phyloP scores from a whole-genome alignment of 2,888 invertebrate genomes.

The Drepanosiphum platanoidis region DNA sequence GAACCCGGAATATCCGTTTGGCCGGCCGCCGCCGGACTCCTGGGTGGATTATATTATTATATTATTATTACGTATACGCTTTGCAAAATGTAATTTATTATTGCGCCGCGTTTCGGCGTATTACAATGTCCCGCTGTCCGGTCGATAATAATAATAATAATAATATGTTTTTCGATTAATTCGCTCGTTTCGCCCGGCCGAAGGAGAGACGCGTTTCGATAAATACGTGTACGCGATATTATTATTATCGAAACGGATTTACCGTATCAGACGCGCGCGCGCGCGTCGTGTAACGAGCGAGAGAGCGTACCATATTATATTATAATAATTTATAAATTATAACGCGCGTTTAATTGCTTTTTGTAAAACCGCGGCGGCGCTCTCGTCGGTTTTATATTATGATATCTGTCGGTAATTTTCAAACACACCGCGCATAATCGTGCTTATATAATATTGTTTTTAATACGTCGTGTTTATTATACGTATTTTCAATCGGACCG shows the following conservation, averaged over 20 bases:
- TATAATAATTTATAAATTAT: too few species aligned
- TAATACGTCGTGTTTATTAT: too few species aligned
- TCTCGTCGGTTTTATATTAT: too few species aligned
- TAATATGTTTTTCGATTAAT: conserved; percentile 31
- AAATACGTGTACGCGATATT: too few species aligned
- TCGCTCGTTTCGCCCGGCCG: not conserved
- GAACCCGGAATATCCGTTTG: conserved; percentile 20
- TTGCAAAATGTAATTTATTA: conserved; percentile 38
- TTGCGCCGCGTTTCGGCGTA: not conserved
- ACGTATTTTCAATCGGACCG: too few species aligned
- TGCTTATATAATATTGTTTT: too few species aligned
- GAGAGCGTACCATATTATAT: not conserved
- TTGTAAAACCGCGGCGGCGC: too few species aligned
- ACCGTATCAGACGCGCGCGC: not conserved
- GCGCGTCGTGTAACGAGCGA: not conserved
- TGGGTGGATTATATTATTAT: conserved; percentile 32
- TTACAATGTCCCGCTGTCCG: conserved; percentile 6
- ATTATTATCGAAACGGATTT: not conserved
- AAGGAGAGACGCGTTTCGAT: not conserved
- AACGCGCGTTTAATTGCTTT: too few species aligned
- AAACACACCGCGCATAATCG: too few species aligned
- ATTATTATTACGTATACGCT: not conserved
- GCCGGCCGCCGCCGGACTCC: conserved; percentile 9
- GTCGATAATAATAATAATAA: too few species aligned
- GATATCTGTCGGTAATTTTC: too few species aligned